Evolutionary conservation across 2,797 vertebrate species (phyloP).

Genomic region (Remorina albescens): DNA sequence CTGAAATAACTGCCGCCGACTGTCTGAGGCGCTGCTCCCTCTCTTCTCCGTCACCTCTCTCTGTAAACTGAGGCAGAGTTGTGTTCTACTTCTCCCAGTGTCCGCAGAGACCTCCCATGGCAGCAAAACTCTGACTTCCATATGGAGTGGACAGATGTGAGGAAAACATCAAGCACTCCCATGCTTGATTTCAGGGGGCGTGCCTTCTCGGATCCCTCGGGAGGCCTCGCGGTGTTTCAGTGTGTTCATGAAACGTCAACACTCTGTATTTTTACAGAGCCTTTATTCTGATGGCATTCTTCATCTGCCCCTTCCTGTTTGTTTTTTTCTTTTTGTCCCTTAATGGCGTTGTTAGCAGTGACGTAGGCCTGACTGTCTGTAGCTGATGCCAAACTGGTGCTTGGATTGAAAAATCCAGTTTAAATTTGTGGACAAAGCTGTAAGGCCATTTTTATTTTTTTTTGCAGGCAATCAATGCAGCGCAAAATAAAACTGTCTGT

Average conservation of each 20-base stretch:
- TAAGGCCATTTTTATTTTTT: conserved; percentile 28
- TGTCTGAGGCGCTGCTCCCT: background rate
- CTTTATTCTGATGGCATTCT: conserved; percentile 8
- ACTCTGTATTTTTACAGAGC: conserved; percentile 22
- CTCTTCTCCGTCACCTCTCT: background rate
- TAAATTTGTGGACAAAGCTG: conserved; percentile 12
- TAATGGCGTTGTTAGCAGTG: conserved; percentile 29
- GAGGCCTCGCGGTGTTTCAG: conserved; percentile 5
- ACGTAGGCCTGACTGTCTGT: conserved; percentile 20
- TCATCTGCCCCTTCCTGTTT: background rate
- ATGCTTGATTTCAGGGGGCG: conserved; percentile 45
- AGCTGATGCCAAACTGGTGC: background rate
- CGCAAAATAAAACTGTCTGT: conserved; percentile 47
- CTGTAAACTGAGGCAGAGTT: background rate
- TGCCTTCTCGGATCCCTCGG: conserved; percentile 30
- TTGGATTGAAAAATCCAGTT: conserved; percentile 37
- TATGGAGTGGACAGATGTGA: conserved; percentile 71
- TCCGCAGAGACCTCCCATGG: conserved; percentile 40
- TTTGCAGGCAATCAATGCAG: conserved; percentile 48
- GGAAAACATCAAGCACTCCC: conserved; percentile 54
- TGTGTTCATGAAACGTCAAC: conserved; percentile 19
- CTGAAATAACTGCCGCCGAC: background rate
- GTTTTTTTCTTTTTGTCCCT: background rate
- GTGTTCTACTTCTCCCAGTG: conserved; percentile 45
- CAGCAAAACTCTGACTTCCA: conserved; percentile 52